Conservation (phyloP, 1,140 invertebrate species). For the Leucophenga varia region DNA sequence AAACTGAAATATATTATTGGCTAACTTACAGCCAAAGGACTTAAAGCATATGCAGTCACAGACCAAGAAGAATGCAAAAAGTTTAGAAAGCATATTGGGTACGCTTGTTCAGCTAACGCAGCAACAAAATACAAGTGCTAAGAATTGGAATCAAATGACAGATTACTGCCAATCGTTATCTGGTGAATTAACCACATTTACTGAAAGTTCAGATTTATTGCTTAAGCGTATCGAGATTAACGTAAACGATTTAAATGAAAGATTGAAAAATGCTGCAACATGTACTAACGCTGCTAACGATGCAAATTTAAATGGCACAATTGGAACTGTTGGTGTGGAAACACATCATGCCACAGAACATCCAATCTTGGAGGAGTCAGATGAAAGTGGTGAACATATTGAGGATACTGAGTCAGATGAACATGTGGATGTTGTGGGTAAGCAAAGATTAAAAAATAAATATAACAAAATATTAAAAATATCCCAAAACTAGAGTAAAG, state of each 20-base stretch:
- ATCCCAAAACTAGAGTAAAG: too few species aligned
- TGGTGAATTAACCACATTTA: slow-evolving; percentile 23
- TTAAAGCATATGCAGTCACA: slow-evolving; percentile 12
- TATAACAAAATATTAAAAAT: too few species aligned
- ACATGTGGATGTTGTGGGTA: slow-evolving; percentile 2
- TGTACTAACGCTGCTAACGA: slow-evolving; percentile 3
- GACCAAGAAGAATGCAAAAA: slow-evolving; percentile 5
- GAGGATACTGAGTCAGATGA: neutral
- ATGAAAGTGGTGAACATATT: neutral
- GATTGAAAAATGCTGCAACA: too few species aligned
- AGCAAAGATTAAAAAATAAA: too few species aligned
- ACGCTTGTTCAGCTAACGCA: neutral
- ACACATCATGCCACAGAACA: neutral
- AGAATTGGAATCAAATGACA: slow-evolving; percentile 6
- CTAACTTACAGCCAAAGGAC: slow-evolving; percentile 7
- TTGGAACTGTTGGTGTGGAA: neutral
- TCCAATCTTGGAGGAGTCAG: neutral
- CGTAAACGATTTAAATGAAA: slow-evolving; percentile 6
- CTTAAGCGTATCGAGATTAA: slow-evolving; percentile 22
- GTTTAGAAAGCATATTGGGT: slow-evolving; percentile 9
- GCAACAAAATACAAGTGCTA: neutral
- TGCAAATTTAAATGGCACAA: neutral
- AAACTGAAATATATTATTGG: neutral
- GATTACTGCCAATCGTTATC: slow-evolving; percentile 12
- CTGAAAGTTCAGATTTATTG: slow-evolving; percentile 23